Evolutionary conservation across 2,888 invertebrate genomes (phyloP), one percentile per base, ranked within the genome.

Genomic region (Drosophila mimetica): DNA sequence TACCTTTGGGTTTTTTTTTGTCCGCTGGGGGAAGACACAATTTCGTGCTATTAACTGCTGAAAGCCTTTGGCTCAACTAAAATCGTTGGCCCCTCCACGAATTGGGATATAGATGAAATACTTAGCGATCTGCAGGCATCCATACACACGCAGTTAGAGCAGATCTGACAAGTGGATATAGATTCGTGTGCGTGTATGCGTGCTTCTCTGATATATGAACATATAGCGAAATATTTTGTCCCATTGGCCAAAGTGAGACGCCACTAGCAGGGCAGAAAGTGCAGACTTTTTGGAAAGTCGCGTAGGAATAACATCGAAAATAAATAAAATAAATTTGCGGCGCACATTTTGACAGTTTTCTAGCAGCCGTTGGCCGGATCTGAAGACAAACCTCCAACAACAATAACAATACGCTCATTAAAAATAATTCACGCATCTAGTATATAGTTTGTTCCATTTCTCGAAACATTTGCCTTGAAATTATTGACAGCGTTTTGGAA

Each of bases 61-160:
- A 77, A 81, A 88, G 88, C 83, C 85, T 89, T 83, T 85, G 83
- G 88, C 88, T 89, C 85, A 76, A 88, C 88, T 88, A 80, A 88
- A 89, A 71, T 75, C 41, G 36, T 71, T 80, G 36, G 46, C 42
- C 46, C 69, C 46, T 64, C 64, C 64, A 64, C 64, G 44, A 66
- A 55, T 67, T 61, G 59, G 63, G 78, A 71, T 65, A 82, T 75
- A 71, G 63, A 82, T 82, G 85, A 81, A 76, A 74, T 87, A 77
- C 58, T 70, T 75, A 65, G 60, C 58, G 70, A 58, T 69, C 57
- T 66, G 63, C 64, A 70, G 77, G 69, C 71, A 71, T 64, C 60
- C 22, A 71, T 34, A 58, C 20, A 67, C 32, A 55, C 16, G 65
- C 59, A 52, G 34, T 41, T 8, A 50, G 41, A 36, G 22, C 22